Evolutionary conservation across 1,140 invertebrate species (phyloP).

Genomic region (Leptinotarsa undecemlineata): DNA sequence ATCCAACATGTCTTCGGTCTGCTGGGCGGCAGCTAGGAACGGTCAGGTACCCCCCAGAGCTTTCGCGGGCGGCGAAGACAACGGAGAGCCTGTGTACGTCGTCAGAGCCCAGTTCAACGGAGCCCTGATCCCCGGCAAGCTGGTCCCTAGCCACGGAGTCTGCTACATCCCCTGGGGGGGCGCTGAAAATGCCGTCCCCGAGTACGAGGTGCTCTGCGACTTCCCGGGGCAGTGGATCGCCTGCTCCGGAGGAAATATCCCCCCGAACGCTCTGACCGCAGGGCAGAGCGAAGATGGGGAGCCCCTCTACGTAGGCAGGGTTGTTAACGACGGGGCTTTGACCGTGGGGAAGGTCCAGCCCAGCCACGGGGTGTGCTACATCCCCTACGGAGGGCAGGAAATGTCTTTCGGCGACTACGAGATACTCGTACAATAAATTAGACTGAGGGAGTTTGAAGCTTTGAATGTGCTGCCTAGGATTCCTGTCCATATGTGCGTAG

Average conservation of each 20-base stretch:
- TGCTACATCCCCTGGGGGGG: constrained; percentile 81
- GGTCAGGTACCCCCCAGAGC: constrained; percentile 73
- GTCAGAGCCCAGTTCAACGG: constrained; percentile 65
- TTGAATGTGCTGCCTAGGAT: constrained; percentile 35
- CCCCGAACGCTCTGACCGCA: constrained; percentile 71
- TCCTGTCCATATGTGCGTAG: constrained; percentile 22
- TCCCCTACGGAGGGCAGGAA: constrained; percentile 72
- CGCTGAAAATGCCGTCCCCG: constrained; percentile 69
- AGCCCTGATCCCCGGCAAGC: constrained; percentile 78
- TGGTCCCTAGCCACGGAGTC: constrained; percentile 70
- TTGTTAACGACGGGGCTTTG: constrained; percentile 66
- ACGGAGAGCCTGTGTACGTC: constrained; percentile 73
- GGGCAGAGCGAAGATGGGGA: constrained; percentile 77
- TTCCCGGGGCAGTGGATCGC: constrained; percentile 51
- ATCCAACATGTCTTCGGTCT: constrained; percentile 35
- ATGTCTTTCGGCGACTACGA: constrained; percentile 76
- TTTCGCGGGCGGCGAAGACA: constrained; percentile 73
- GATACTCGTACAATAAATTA: constrained; percentile 61
- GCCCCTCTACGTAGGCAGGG: constrained; percentile 70
- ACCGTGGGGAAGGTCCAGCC: constrained; percentile 76
- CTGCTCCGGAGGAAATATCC: constrained; percentile 59
- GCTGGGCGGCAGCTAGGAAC: constrained; percentile 69
- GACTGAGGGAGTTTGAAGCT: constrained; percentile 19
- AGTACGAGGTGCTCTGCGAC: constrained; percentile 70
- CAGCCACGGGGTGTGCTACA: constrained; percentile 72